Conservation (phyloP, 2,113 vertebrate species). For the Onychostruthus taczanowskii region DNA sequence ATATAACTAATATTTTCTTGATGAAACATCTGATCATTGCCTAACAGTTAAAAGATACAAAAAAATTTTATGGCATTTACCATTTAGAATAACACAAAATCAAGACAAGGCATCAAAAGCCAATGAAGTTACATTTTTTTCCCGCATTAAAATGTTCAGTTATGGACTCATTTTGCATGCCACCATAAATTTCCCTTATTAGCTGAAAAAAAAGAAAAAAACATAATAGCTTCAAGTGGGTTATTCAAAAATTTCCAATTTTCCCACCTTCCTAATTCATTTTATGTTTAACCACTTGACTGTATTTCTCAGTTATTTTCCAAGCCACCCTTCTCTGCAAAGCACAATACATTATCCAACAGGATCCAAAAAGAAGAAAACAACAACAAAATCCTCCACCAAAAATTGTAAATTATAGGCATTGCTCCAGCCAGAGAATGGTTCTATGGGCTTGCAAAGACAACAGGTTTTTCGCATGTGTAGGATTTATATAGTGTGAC, state of each 20-base stretch:
- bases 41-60: conserved; percentile 33
- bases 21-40: conserved; percentile 47
- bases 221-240: background rate
- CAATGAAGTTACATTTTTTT: conserved; percentile 17
- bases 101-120: conserved; percentile 13
- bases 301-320: background rate
- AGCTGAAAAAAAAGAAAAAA: background rate
- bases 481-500: conserved; percentile 29
- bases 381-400: background rate
- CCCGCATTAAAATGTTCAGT: conserved; percentile 1
- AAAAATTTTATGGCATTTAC: background rate
- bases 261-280: background rate
- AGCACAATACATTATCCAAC: background rate
- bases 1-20: conserved; percentile 39
- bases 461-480: background rate
- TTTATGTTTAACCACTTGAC: background rate
- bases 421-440: background rate
- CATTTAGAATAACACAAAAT: conserved; percentile 41
- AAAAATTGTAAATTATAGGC: background rate
- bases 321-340: background rate
- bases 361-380: background rate
- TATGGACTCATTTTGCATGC: background rate
- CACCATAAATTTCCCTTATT: conserved; percentile 25
- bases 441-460: background rate
- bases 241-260: conserved; percentile 8